These are phyloP conservation scores for Acrocephalus scirpaceus DNA, from an alignment of 2,797 vertebrate genomes.

Conservation along the genomic window DNA sequence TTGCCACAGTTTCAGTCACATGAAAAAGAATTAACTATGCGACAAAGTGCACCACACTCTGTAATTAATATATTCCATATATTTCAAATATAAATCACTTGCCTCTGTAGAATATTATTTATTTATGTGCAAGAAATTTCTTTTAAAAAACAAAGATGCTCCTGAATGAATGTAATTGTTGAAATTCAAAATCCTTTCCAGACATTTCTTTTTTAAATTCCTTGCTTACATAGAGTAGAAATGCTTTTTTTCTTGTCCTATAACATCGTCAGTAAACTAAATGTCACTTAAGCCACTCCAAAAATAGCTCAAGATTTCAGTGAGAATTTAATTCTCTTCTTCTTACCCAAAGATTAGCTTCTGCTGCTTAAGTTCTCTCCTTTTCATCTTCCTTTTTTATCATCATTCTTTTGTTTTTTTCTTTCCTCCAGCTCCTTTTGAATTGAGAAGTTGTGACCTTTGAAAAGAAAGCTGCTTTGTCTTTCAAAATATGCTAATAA, in stretches of 20 bases:
- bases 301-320: neutral
- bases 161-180: neutral
- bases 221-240: neutral
- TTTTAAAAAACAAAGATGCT: neutral
- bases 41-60: neutral
- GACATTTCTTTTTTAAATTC: neutral
- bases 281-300: neutral
- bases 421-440: neutral
- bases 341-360: neutral
- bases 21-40: neutral
- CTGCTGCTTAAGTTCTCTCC: neutral
- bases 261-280: neutral
- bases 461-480: neutral
- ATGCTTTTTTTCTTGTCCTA: neutral
- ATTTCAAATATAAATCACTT: neutral
- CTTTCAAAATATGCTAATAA: neutral
- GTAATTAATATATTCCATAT: neutral
- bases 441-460: neutral
- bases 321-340: neutral
- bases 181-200: neutral
- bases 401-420: neutral
- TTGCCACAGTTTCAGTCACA: neutral
- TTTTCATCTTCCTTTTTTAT: neutral
- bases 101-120: neutral
- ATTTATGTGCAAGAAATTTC: neutral